Percentiles rank a stretch among this genome's conserved stretches.
These are phyloP conservation scores for Dasysyrphus albostriatus DNA, from an alignment of 2,888 invertebrate genomes.

Conservation along the genomic window DNA sequence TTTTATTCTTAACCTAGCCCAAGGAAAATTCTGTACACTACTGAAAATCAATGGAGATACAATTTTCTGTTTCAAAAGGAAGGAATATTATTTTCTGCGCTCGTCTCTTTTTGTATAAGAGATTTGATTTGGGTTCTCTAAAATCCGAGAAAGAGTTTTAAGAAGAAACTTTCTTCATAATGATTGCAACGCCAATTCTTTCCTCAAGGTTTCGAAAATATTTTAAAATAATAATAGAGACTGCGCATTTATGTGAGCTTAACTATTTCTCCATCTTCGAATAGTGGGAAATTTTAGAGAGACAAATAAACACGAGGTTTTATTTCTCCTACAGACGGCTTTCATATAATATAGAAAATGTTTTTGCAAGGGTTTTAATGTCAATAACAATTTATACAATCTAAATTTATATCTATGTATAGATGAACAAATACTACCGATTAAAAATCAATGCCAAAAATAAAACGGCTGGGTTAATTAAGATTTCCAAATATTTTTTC, in stretches of 20 bases:
- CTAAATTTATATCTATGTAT: no score
- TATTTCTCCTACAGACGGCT: background rate
- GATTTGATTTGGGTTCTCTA: constrained; percentile 6
- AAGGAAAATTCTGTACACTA: constrained; percentile 75
- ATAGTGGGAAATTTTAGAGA: constrained; percentile 3
- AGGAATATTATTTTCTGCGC: constrained; percentile 32
- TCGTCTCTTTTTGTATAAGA: constrained; percentile 10
- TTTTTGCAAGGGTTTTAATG: constrained; percentile 6
- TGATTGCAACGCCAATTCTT: constrained; percentile 1
- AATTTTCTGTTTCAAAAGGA: constrained; percentile 47
- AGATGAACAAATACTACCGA: no score
- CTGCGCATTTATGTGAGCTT: constrained; percentile 4
- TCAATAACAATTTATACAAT: constrained; percentile 1
- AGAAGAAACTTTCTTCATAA: background rate
- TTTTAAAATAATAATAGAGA: background rate
- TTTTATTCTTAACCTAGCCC: constrained; percentile 74
- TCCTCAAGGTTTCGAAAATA: background rate
- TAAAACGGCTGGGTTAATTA: background rate
- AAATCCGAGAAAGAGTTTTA: background rate
- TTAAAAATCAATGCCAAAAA: constrained; percentile 6
- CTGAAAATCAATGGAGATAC: constrained; percentile 70
- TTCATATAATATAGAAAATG: background rate
- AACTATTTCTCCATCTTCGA: constrained; percentile 23
- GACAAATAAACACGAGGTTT: background rate
- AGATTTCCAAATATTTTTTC: background rate